Percentiles rank a stretch among this genome's conserved stretches.
phyloP scores from a whole-genome alignment of 1,140 invertebrate genomes.

The Vanessa tameamea region DNA sequence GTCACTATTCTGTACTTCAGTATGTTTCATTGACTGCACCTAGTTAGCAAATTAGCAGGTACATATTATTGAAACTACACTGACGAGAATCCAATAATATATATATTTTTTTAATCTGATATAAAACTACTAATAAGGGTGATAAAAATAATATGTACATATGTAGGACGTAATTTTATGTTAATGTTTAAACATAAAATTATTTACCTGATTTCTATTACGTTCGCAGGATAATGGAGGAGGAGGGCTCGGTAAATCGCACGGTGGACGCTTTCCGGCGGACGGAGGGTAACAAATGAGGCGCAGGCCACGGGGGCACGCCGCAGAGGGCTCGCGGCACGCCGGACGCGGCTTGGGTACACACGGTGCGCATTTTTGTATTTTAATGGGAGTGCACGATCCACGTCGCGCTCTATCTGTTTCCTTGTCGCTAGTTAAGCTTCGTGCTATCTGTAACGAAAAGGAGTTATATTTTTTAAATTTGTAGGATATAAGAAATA shows the following conservation, averaged over 20 bases:
- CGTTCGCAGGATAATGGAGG: background rate
- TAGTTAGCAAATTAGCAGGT: background rate
- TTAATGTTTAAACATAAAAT: background rate
- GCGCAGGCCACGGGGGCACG: conserved; percentile 9
- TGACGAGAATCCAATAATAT: background rate
- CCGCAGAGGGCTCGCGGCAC: conserved; percentile 13
- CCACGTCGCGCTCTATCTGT: conserved; percentile 8
- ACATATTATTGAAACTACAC: background rate
- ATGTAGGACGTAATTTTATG: too few species aligned
- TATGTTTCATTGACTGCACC: too few species aligned
- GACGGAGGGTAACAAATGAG: conserved; percentile 28
- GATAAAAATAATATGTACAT: background rate
- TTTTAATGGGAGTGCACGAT: conserved; percentile 12
- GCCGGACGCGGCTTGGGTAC: conserved; percentile 18
- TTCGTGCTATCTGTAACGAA: conserved; percentile 4
- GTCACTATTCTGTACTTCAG: background rate
- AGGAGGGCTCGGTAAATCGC: conserved; percentile 8
- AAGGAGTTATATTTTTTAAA: background rate
- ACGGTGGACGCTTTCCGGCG: conserved; percentile 26
- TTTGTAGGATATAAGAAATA: background rate
- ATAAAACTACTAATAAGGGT: too few species aligned
- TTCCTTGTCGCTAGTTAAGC: background rate
- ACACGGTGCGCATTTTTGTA: conserved; percentile 12
- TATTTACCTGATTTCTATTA: background rate
- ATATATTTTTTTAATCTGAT: too few species aligned